Evolutionary conservation across 2,888 invertebrate genomes (phyloP), one percentile per base, ranked within the genome.

Genomic region (Drosophila subquinaria): DNA sequence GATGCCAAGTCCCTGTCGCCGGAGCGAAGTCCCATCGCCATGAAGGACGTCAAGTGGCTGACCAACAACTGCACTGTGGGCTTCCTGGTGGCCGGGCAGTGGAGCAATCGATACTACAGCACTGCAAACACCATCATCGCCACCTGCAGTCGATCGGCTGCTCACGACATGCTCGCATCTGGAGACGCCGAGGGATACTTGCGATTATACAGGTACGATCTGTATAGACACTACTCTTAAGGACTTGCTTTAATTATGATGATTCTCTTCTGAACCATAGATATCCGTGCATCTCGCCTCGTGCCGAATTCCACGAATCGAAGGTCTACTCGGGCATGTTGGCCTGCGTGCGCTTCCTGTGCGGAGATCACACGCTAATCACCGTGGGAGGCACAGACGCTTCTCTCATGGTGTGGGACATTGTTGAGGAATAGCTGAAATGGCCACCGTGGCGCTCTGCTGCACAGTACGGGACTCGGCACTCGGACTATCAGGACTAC

Each of bases 121-220:
- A 95, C 96, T 94, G 96, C 96, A 33, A 96, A 97, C n/a, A 96
- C 97, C 11, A 94, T 97, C 50, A 95, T 97, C 75, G 95, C 97
- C 45, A 96, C 97, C 2, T 96, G 96, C 10, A 96, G 96, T 93
- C 95, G 97, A 73, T 96, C 97, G 13, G 95, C 96, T 0, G 96
- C 96, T 5, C 97, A 97, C 75, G 97, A 98, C 90, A 94, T 97
- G 81, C 93, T 98, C 2, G 95, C 96, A 35, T 95, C 96, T 45
- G 98, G 98, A 8, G 98, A 98, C 90, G 96, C 96, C n/a, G 97
- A 97, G 90, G 98, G 98, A 35, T 96, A 97, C 90, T 92, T 98
- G 17, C 94, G 97, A 59, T 94, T 98, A 50, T 98, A 97, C 93
- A 96, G 97, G 95, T 96, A 91, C 81, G 23, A n/a, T 11, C n/a